Evolutionary conservation across 2,888 invertebrate genomes (phyloP).

Genomic region (Dryobota labecula): DNA sequence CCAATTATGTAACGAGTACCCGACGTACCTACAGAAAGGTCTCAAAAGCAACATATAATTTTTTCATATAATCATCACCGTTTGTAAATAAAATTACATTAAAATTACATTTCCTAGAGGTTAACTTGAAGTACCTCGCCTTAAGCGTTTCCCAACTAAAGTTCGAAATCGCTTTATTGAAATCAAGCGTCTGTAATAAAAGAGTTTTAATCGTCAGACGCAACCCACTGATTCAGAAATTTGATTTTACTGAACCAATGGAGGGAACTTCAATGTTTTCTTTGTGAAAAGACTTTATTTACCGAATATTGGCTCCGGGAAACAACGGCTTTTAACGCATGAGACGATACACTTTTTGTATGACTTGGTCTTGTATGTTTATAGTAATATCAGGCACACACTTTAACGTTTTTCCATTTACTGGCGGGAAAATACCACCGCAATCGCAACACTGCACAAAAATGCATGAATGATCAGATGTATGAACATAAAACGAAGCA

Average conservation of each 20-base stretch:
- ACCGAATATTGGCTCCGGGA: neutral
- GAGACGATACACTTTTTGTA: neutral
- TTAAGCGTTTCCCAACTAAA: conserved; percentile 3
- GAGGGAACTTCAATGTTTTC: conserved; percentile 14
- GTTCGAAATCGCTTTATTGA: conserved; percentile 24
- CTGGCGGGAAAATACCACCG: neutral
- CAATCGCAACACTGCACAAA: too few relatives aligned
- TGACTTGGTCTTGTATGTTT: neutral
- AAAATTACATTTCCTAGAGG: too few relatives aligned
- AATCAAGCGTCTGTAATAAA: conserved; percentile 28
- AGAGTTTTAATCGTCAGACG: conserved; percentile 41
- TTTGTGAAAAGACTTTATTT: conserved; percentile 26
- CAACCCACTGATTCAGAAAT: conserved; percentile 46
- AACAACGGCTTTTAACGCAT: neutral
- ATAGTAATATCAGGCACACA: neutral
- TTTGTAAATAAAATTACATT: too few relatives aligned
- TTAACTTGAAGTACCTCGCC: too few relatives aligned
- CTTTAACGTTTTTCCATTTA: neutral
- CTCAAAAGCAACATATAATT: too few relatives aligned
- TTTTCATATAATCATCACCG: too few relatives aligned
- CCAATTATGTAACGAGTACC: too few relatives aligned
- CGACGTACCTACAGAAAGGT: too few relatives aligned
- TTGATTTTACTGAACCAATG: conserved; percentile 21
- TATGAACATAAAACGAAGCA: too few relatives aligned
- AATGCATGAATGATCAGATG: too few relatives aligned